Percentiles rank a stretch among this genome's conserved stretches.
phyloP scores from a whole-genome alignment of 1,140 invertebrate genomes.

The Anastrepha obliqua region DNA sequence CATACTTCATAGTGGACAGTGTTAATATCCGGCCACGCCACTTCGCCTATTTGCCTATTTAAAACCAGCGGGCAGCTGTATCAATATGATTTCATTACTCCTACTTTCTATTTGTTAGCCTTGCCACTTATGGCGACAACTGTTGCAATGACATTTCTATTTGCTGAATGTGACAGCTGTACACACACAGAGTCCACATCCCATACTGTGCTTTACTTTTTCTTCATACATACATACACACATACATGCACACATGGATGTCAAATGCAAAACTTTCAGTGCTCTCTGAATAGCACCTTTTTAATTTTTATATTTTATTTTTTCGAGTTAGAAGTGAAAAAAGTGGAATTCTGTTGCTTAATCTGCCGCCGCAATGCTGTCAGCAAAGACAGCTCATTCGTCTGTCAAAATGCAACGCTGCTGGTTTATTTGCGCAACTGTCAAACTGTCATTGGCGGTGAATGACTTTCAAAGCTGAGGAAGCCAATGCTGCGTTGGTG shows the following conservation, averaged over 20 bases:
- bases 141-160: conserved; percentile 32
- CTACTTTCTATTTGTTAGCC: not conserved
- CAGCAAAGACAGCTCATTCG: conserved; percentile 14
- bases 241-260: too few species aligned
- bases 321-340: too few species aligned
- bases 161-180: conserved; percentile 6
- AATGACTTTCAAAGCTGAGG: conserved; percentile 9
- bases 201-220: too few species aligned
- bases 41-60: not conserved
- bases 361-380: not conserved
- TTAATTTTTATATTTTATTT: not conserved
- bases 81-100: not conserved
- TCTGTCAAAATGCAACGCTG: conserved; percentile 48
- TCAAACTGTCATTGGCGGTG: conserved; percentile 28
- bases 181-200: not conserved
- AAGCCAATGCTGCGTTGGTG: not conserved
- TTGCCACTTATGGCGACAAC: not conserved
- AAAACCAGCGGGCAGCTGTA: not conserved
- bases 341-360: not conserved
- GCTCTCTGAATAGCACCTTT: not conserved
- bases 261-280: not conserved
- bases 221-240: too few species aligned
- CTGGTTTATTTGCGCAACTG: conserved; percentile 46
- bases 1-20: not conserved
- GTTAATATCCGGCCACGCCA: not conserved